phyloP scores from a whole-genome alignment of 2,888 invertebrate genomes.

The Gari tellinella region DNA sequence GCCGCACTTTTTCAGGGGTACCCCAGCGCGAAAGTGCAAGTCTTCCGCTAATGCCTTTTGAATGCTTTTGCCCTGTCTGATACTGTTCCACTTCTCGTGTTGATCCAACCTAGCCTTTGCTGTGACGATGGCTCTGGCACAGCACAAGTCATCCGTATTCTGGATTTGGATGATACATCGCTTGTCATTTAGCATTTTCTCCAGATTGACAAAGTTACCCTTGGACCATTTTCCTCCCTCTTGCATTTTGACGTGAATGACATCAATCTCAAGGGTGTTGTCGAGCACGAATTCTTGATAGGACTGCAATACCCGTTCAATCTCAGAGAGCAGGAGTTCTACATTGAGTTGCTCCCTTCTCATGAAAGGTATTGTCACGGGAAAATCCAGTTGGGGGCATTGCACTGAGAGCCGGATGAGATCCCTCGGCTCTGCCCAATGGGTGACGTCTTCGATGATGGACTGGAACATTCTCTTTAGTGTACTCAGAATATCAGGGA shows the following conservation, averaged over 20 bases:
- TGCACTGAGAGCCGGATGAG: slow-evolving; percentile 19
- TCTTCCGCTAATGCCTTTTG: slow-evolving; percentile 21
- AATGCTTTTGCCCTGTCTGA: slow-evolving; percentile 17
- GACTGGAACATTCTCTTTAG: slow-evolving; percentile 14
- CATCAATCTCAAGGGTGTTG: slow-evolving; percentile 25
- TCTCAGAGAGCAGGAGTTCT: slow-evolving; percentile 15
- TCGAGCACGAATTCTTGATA: slow-evolving; percentile 27
- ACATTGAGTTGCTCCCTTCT: neutral
- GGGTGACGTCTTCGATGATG: slow-evolving; percentile 21
- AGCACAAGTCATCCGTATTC: slow-evolving; percentile 44
- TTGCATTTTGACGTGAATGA: slow-evolving; percentile 22
- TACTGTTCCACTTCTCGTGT: slow-evolving; percentile 39
- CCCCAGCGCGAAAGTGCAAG: slow-evolving; percentile 23
- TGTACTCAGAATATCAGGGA: neutral
- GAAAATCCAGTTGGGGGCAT: slow-evolving; percentile 27
- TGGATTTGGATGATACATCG: slow-evolving; percentile 32
- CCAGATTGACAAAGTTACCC: slow-evolving; percentile 4
- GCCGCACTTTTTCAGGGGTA: slow-evolving; percentile 26
- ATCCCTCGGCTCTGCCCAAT: slow-evolving; percentile 15
- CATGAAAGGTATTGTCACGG: slow-evolving; percentile 11
- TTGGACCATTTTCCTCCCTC: slow-evolving; percentile 5
- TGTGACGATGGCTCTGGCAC: slow-evolving; percentile 52
- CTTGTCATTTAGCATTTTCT: slow-evolving; percentile 4
- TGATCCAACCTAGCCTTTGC: slow-evolving; percentile 46
- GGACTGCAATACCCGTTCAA: slow-evolving; percentile 17